Percentiles rank a stretch among this genome's conserved stretches.
phyloP scores from a whole-genome alignment of 2,113 vertebrate genomes.

The Odobenus rosmarus region DNA sequence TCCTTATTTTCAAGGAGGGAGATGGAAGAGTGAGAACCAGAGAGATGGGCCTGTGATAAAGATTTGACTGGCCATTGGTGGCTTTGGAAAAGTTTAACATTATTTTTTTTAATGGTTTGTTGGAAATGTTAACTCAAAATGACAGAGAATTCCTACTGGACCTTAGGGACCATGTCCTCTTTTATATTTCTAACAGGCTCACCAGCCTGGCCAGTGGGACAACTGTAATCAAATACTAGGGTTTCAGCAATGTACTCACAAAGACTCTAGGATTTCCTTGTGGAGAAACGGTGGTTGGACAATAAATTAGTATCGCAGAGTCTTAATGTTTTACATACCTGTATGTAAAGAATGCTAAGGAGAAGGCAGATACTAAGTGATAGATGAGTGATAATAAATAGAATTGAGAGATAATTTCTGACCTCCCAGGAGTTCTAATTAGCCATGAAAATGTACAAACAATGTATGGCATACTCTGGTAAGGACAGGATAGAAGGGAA shows the following conservation, averaged over 20 bases:
- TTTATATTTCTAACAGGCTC: background rate
- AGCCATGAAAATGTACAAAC: background rate
- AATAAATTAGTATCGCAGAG: background rate
- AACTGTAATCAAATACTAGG: background rate
- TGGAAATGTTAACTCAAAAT: background rate
- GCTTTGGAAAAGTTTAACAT: constrained; percentile 10
- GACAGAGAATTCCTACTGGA: background rate
- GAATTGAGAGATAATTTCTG: background rate
- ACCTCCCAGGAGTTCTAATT: background rate
- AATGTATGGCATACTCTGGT: background rate
- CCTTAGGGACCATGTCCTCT: background rate
- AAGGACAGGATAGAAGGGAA: background rate
- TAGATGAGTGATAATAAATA: background rate
- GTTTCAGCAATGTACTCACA: background rate
- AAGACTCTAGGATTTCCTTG: background rate
- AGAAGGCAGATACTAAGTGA: background rate
- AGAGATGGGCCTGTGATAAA: background rate
- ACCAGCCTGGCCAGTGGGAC: background rate
- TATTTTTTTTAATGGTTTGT: background rate
- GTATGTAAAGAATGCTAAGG: background rate
- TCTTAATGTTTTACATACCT: constrained; percentile 5
- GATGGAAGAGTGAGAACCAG: background rate
- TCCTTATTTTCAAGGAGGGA: background rate
- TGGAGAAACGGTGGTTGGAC: background rate
- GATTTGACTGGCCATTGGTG: background rate